Percentiles rank a stretch among this genome's conserved stretches.
These are phyloP conservation scores for Thysanoteuthis rhombus DNA, from an alignment of 2,888 invertebrate genomes.

Conservation along the genomic window DNA sequence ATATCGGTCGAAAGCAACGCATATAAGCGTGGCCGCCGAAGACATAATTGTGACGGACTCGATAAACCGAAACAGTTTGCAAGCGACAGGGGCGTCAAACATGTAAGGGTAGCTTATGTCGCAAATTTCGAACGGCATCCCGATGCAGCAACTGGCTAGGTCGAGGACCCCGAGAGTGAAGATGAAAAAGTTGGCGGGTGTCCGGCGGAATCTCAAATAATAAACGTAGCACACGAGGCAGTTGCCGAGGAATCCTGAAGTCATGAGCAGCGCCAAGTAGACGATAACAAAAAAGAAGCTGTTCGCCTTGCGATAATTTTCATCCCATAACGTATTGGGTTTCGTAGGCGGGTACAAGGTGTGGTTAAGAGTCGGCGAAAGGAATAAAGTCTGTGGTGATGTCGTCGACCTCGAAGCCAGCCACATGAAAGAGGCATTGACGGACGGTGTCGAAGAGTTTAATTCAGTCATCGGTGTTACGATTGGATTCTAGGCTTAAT, in stretches of 20 bases:
- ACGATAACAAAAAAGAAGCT: constrained; percentile 48
- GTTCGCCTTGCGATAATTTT: constrained; percentile 47
- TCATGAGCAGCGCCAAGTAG: constrained; percentile 44
- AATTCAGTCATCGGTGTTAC: neutral
- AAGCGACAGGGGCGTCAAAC: constrained; percentile 47
- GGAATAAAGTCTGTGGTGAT: neutral
- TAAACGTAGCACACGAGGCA: constrained; percentile 54
- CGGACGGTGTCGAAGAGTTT: neutral
- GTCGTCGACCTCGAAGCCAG: neutral
- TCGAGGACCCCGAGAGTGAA: constrained; percentile 53
- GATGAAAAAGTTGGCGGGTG: constrained; percentile 55
- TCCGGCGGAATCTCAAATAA: constrained; percentile 48
- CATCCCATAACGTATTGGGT: constrained; percentile 17
- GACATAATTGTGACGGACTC: constrained; percentile 50
- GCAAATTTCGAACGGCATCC: constrained; percentile 49
- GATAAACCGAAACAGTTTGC: constrained; percentile 52
- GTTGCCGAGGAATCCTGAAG: constrained; percentile 50
- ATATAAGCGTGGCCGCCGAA: constrained; percentile 51
- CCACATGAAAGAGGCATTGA: neutral
- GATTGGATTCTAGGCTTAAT: neutral
- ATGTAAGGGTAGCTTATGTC: constrained; percentile 50
- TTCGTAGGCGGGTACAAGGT: neutral
- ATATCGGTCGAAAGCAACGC: constrained; percentile 55
- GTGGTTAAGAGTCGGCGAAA: neutral
- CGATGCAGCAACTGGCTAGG: constrained; percentile 49